Percentiles rank a stretch among this genome's conserved stretches.
Evolutionary conservation across 2,888 invertebrate genomes (phyloP).

Genomic region (Nymphalis polychloros): DNA sequence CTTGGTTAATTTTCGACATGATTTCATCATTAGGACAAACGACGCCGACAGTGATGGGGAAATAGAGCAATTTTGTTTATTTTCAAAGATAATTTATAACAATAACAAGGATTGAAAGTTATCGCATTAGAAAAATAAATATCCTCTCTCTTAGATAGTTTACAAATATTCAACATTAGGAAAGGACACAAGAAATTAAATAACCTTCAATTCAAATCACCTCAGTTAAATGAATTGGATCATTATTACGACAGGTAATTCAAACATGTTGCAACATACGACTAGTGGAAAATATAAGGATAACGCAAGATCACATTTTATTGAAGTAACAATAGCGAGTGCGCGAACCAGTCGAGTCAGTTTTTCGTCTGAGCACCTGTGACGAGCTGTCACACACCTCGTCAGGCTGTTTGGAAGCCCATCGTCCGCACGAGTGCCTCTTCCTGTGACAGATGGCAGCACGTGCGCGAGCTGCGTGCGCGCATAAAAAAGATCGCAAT

Average conservation of each 20-base stretch:
- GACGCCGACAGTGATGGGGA: slow-evolving; percentile 10
- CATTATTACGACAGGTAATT: slow-evolving; percentile 7
- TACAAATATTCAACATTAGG: neutral
- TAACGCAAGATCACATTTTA: slow-evolving; percentile 16
- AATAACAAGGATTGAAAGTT: no score
- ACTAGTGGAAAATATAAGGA: slow-evolving; percentile 21
- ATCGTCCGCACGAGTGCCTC: slow-evolving; percentile 66
- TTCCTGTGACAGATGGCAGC: slow-evolving; percentile 78
- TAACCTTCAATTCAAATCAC: neutral
- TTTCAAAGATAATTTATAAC: neutral
- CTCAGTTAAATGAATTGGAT: slow-evolving; percentile 2
- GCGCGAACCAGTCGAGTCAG: slow-evolving; percentile 38
- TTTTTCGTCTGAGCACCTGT: slow-evolving; percentile 43
- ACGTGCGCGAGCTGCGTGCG: slow-evolving; percentile 55
- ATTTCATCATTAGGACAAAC: slow-evolving; percentile 30
- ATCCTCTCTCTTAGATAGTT: fast-evolving
- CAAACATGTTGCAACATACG: neutral
- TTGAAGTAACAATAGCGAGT: slow-evolving; percentile 21
- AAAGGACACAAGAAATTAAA: neutral
- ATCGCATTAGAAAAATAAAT: no score
- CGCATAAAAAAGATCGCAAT: slow-evolving; percentile 42
- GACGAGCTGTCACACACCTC: slow-evolving; percentile 24
- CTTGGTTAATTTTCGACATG: slow-evolving; percentile 32
- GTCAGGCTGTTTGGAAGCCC: slow-evolving; percentile 61
- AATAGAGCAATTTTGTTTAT: slow-evolving; percentile 13